Conservation (phyloP, 2,797 vertebrate species). For the Poeciliopsis infans region DNA sequence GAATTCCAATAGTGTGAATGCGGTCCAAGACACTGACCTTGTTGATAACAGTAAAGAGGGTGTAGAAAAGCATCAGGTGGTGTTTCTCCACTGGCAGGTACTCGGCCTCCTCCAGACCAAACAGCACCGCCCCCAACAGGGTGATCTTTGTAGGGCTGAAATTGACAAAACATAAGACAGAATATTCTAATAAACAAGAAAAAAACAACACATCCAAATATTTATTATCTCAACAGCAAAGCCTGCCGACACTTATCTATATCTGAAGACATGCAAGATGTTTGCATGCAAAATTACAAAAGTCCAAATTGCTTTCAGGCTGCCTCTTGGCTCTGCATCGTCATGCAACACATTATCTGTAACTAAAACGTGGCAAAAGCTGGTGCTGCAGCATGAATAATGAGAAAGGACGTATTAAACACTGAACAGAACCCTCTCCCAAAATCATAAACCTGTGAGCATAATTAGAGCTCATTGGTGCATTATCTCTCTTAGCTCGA, state of each 20-base stretch:
- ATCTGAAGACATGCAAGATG: not conserved
- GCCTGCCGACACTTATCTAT: not conserved
- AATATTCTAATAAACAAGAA: constrained; percentile 4
- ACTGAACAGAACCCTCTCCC: not conserved
- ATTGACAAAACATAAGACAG: constrained; percentile 5
- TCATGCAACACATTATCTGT: not conserved
- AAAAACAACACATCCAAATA: not conserved
- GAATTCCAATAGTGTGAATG: not conserved
- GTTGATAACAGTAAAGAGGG: constrained; percentile 86
- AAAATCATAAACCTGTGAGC: not conserved
- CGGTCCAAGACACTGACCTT: constrained; percentile 84
- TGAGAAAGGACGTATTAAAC: not conserved
- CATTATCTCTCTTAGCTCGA: not conserved
- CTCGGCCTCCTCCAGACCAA: constrained; percentile 87
- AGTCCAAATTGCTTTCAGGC: not conserved
- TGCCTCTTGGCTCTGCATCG: not conserved
- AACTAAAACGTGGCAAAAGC: not conserved
- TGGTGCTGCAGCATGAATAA: not conserved
- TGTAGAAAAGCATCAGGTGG: constrained; percentile 92
- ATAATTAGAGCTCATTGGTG: not conserved
- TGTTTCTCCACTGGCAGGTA: constrained; percentile 86
- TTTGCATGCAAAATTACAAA: not conserved
- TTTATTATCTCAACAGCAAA: not conserved
- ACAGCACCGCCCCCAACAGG: constrained; percentile 92
- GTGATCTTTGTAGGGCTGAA: constrained; percentile 91